Percentiles rank a stretch among this genome's conserved stretches.
Evolutionary conservation across 2,797 vertebrate species (phyloP).

Genomic region (Tapera naevia): DNA sequence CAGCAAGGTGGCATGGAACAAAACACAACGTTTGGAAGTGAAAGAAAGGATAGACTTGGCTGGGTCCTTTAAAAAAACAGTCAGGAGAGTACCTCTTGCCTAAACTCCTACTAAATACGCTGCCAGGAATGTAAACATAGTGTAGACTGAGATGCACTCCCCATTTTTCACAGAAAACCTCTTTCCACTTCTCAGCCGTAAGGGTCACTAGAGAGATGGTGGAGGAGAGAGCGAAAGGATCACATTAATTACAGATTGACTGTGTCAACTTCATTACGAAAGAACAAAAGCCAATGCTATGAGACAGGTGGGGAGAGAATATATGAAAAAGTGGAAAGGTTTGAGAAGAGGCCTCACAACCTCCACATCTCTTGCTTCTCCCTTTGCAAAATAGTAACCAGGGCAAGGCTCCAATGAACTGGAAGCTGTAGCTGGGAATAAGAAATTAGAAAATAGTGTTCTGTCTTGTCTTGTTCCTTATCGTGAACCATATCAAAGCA

Average conservation of each 20-base stretch:
- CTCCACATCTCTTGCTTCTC: neutral
- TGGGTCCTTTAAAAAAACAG: neutral
- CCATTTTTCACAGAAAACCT: slow-evolving; percentile 21
- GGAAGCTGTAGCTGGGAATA: neutral
- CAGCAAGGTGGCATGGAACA: neutral
- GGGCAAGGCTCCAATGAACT: neutral
- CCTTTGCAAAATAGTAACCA: neutral
- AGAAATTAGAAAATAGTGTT: neutral
- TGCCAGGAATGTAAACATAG: slow-evolving; percentile 19
- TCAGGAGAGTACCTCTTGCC: neutral
- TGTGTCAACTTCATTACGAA: slow-evolving; percentile 8
- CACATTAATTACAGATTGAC: slow-evolving; percentile 10
- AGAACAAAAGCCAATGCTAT: neutral
- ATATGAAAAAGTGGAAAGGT: neutral
- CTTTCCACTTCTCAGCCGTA: neutral
- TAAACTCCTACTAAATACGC: slow-evolving; percentile 12
- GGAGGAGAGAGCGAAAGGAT: neutral
- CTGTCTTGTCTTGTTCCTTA: neutral
- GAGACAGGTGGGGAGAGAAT: neutral
- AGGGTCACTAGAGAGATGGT: neutral
- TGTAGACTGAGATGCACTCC: neutral
- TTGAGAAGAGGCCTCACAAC: neutral
- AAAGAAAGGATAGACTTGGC: neutral
- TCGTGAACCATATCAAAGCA: neutral
- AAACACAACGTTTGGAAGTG: neutral